Evolutionary conservation across 2,797 vertebrate species (phyloP).

Genomic region (Semaprochilodus insignis): DNA sequence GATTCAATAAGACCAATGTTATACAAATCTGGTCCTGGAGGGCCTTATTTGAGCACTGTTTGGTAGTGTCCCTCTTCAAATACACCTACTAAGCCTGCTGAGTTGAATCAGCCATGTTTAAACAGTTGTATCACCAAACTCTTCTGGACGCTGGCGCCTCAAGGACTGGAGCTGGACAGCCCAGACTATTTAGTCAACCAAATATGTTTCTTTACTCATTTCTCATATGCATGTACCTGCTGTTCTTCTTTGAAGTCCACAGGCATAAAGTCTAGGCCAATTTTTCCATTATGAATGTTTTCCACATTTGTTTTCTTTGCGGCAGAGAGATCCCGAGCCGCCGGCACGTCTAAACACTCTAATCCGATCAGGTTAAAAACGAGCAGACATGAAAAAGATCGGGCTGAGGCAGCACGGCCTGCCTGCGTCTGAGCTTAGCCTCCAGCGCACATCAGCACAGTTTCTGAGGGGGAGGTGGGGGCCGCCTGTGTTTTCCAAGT

Average conservation of each 20-base stretch:
- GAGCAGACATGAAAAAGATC: conserved; percentile 2
- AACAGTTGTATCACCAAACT: too few relatives aligned
- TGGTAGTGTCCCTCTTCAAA: too few relatives aligned
- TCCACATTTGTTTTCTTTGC: conserved; percentile 28
- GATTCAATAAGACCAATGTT: too few relatives aligned
- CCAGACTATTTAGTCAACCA: too few relatives aligned
- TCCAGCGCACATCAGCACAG: neutral
- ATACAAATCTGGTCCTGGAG: too few relatives aligned
- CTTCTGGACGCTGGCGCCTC: too few relatives aligned
- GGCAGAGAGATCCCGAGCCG: neutral
- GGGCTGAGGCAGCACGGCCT: neutral
- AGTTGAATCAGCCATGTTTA: too few relatives aligned
- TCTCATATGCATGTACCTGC: neutral
- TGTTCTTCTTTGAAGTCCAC: neutral
- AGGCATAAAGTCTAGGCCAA: neutral
- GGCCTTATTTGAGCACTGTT: too few relatives aligned
- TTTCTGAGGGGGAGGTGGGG: neutral
- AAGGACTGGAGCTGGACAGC: too few relatives aligned
- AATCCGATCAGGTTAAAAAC: conserved; percentile 30
- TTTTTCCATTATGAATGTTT: neutral
- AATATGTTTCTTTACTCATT: neutral
- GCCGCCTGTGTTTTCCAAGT: neutral
- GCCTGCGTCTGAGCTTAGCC: neutral
- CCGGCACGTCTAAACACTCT: conserved; percentile 6
- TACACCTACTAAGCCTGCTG: too few relatives aligned